These are phyloP conservation scores for Streptopelia turtur DNA, from an alignment of 2,797 vertebrate species.

Conservation along the genomic window DNA sequence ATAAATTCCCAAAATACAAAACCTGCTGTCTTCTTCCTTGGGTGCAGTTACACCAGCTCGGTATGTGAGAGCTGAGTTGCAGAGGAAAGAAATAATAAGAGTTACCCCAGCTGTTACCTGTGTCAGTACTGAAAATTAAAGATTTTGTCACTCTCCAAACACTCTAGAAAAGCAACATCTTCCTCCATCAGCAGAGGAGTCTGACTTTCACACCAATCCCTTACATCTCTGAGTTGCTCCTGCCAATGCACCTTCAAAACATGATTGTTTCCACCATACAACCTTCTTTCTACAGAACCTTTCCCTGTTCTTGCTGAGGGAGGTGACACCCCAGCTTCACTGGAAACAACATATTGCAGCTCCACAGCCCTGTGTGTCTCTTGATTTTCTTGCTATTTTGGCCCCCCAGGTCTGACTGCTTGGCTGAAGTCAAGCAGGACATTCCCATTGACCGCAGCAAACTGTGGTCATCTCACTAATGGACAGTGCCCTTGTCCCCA, in stretches of 20 bases:
- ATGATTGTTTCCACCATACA: not conserved
- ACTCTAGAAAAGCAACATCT: not conserved
- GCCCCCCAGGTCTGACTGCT: not conserved
- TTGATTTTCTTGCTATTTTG: not conserved
- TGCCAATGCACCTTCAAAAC: not conserved
- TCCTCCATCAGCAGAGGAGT: not conserved
- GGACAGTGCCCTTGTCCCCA: not conserved
- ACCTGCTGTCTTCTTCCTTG: slow-evolving; percentile 1
- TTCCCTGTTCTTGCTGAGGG: fast-evolving
- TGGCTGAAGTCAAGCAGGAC: not conserved
- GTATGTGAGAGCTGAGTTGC: not conserved
- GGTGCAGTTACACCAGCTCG: not conserved
- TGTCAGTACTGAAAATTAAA: not conserved
- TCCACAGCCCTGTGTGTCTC: not conserved
- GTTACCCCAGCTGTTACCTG: not conserved
- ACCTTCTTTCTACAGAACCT: not conserved
- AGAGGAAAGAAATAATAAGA: not conserved
- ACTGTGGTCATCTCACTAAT: fast-evolving
- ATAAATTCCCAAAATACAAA: slow-evolving; percentile 25
- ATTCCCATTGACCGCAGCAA: not conserved
- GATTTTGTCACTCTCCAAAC: not conserved
- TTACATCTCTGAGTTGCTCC: not conserved
- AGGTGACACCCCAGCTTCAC: not conserved
- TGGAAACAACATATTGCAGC: not conserved
- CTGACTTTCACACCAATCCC: not conserved